Percentiles rank a stretch among this genome's conserved stretches.
Evolutionary conservation across 2,888 invertebrate species (phyloP).

Genomic region (Ectemnius lituratus): DNA sequence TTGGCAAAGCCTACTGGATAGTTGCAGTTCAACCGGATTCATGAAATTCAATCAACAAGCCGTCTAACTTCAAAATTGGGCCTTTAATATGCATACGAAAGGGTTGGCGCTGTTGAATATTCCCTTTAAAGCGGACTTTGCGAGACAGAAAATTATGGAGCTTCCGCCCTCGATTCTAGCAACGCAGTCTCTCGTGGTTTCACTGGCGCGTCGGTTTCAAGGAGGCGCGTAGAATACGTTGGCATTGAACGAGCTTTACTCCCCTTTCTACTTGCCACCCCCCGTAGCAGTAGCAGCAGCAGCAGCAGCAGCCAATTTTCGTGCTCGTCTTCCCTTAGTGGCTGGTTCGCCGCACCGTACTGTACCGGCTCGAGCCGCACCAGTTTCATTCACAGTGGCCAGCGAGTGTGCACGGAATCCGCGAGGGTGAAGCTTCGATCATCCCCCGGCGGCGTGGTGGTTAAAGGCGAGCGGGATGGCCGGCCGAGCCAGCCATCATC

Average conservation of each 20-base stretch:
- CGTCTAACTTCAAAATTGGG: not conserved
- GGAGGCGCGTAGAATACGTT: too few relatives aligned
- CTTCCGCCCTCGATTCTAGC: too few relatives aligned
- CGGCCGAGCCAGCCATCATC: conserved; percentile 46
- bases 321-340: not conserved
- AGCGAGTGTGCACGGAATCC: conserved; percentile 14
- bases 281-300: too few relatives aligned
- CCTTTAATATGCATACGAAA: too few relatives aligned
- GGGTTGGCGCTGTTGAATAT: too few relatives aligned
- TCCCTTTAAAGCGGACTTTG: not conserved
- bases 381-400: conserved; percentile 38
- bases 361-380: not conserved
- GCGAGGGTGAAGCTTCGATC: conserved; percentile 49
- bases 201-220: too few relatives aligned
- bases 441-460: conserved; percentile 34
- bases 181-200: too few relatives aligned
- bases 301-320: too few relatives aligned
- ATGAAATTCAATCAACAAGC: conserved; percentile 1
- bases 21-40: not conserved
- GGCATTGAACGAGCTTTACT: too few relatives aligned
- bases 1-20: too few relatives aligned
- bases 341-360: not conserved
- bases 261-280: too few relatives aligned
- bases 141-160: not conserved
- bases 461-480: conserved; percentile 13